A percentile compares a stretch with the other conserved stretches of the same genome.
phyloP scores from a whole-genome alignment of 2,888 invertebrate species.

The Rhagophthalmus giganteus region DNA sequence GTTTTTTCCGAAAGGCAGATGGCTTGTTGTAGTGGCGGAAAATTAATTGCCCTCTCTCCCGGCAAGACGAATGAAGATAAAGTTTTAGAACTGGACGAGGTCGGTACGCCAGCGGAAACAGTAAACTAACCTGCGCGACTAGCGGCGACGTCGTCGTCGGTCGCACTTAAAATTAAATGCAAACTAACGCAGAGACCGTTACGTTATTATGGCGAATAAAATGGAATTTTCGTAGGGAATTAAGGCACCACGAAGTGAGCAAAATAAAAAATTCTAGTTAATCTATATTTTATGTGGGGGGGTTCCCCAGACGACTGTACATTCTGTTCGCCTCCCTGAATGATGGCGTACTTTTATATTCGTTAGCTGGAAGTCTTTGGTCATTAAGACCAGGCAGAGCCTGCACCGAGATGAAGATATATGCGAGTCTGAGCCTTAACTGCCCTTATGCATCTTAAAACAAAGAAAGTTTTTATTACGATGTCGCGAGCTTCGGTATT shows the following conservation, averaged over 20 bases:
- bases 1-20: background rate
- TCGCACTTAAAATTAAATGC: constrained; percentile 19
- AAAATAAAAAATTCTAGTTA: constrained; percentile 43
- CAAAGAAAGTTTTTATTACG: constrained; percentile 29
- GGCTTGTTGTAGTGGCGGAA: background rate
- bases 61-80: constrained; percentile 7
- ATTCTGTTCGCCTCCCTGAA: constrained; percentile 43
- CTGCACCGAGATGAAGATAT: constrained; percentile 39
- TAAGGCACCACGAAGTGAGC: constrained; percentile 34
- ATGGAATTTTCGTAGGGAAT: constrained; percentile 37
- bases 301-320: constrained; percentile 42
- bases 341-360: constrained; percentile 47
- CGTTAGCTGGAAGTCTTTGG: constrained; percentile 43
- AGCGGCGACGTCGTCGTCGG: background rate
- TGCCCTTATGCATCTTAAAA: constrained; percentile 31
- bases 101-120: background rate
- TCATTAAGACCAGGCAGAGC: constrained; percentile 44
- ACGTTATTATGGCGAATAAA: constrained; percentile 34
- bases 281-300: constrained; percentile 46
- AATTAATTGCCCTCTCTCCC: background rate
- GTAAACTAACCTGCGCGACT: no score
- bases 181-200: constrained; percentile 23
- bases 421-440: constrained; percentile 39
- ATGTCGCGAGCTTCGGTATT: constrained; percentile 27
- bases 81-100: background rate